Percentiles rank a stretch among this genome's conserved stretches.
These are phyloP conservation scores for Ptilodon capucinus DNA, from an alignment of 2,888 invertebrate species.

Conservation along the genomic window DNA sequence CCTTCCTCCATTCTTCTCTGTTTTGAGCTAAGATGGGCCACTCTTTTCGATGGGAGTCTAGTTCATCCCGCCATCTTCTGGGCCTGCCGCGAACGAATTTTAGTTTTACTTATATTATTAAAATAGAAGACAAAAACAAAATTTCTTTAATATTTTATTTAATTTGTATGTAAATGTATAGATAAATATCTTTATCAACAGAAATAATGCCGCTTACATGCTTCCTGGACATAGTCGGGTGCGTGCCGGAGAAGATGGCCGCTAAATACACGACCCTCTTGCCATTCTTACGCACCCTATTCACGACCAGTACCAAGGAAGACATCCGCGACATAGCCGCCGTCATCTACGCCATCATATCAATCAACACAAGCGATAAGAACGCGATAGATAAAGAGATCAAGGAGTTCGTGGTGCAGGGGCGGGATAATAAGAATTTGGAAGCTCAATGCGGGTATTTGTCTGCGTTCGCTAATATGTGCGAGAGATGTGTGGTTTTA, in stretches of 20 bases:
- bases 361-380: conserved; percentile 83
- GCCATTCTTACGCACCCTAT: conserved; percentile 84
- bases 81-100: too few species aligned
- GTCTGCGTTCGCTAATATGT: conserved; percentile 86
- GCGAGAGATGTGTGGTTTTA: conserved; percentile 85
- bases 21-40: too few species aligned
- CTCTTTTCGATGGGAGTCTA: too few species aligned
- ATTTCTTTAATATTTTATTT: too few species aligned
- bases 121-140: too few species aligned
- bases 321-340: conserved; percentile 89
- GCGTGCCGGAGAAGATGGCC: conserved; percentile 87
- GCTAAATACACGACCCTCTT: conserved; percentile 84
- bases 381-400: conserved; percentile 73
- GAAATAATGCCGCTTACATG: conserved; percentile 87
- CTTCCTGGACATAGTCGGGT: conserved; percentile 92
- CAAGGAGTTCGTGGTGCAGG: conserved; percentile 77
- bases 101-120: too few species aligned
- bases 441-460: conserved; percentile 91
- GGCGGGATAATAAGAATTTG: conserved; percentile 81
- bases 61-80: too few species aligned
- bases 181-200: conserved; percentile 36
- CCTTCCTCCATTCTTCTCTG: too few species aligned
- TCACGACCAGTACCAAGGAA: conserved; percentile 87
- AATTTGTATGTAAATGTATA: too few species aligned
- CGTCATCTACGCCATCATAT: conserved; percentile 88